phyloP scores from a whole-genome alignment of 2,113 vertebrate species.

The Halichoerus grypus region DNA sequence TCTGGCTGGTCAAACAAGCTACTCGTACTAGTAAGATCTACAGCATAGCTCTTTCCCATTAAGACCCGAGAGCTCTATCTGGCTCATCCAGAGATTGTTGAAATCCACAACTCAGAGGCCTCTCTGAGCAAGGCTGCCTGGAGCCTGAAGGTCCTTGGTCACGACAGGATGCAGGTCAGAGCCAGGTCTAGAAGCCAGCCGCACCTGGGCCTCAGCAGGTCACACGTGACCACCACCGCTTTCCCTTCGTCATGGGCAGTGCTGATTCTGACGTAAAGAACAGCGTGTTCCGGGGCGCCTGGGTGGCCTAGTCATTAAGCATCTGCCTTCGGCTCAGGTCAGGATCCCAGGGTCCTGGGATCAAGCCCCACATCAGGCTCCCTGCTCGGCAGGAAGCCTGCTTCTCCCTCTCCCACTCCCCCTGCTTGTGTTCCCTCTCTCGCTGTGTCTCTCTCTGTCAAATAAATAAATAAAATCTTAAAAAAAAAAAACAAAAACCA shows the following conservation, averaged over 20 bases:
- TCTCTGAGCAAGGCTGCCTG: not conserved
- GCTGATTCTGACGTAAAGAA: not conserved
- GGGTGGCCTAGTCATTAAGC: no score
- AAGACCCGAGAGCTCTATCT: not conserved
- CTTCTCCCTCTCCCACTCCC: no score
- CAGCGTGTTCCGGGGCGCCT: no score
- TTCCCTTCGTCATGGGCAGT: accelerated
- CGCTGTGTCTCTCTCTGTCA: no score
- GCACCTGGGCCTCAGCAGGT: not conserved
- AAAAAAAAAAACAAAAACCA: no score
- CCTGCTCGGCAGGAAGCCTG: no score
- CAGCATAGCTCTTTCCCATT: not conserved
- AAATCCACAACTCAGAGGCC: not conserved
- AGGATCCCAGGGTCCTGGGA: no score
- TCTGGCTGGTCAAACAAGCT: not conserved
- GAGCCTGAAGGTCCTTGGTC: not conserved
- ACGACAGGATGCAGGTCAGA: accelerated
- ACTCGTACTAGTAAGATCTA: not conserved
- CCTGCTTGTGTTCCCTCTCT: no score
- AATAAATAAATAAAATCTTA: no score
- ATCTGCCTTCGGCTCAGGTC: no score
- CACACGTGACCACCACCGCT: not conserved
- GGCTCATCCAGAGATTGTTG: not conserved
- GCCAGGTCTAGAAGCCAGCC: not conserved
- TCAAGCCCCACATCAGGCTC: no score